Evolutionary conservation across 2,797 vertebrate genomes (phyloP), one percentile per base, ranked within the genome.

Genomic region (Phoeniculus purpureus): DNA sequence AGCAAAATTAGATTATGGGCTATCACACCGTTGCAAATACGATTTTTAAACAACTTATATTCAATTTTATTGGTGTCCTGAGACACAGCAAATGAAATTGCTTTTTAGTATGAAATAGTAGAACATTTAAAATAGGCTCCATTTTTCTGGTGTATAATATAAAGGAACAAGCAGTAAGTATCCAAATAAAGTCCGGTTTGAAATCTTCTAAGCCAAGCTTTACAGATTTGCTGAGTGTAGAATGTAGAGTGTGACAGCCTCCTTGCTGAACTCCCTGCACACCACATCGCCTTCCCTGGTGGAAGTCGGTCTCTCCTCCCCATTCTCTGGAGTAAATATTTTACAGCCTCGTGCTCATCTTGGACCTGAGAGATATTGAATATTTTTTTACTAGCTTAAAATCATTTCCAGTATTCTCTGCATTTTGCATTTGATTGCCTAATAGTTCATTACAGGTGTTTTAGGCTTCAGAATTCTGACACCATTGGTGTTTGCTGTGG

Each of bases 261-360:
- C 77, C 19, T 50, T 56, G 94, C 72, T 66, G 81, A 86, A 72
- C 64, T 47, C 12, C 25, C 32, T 87, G 40, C 58, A 56, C 15
- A 31, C 85, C 72, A 45, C 43, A 79, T 54, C 8, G 34, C 71
- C 56, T 67, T 81, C 70, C 51, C 21, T 55, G 48, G 56, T 76
- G n/a, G 62, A 89, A 90, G 34, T 68, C 74, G 62, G 56, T 87
- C 73, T 75, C 51, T 87, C 71, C 58, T 94, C 87, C 52, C 67
- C 55, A 19, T 93, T 95, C 68, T 94, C 90, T 85, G 29, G 86
- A 87, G 81, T 92, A 80, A 95, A 86, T 60, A 87, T 89, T 95
- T 95, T 73, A 50, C 60, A 94, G 47, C 82, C 82, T 94, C 59
- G 81, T 84, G 54, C 85, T 87, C 13, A 65, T 89, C 59, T 96